phyloP scores from a whole-genome alignment of 1,140 invertebrate species.

The Macrobrachium nipponense region DNA sequence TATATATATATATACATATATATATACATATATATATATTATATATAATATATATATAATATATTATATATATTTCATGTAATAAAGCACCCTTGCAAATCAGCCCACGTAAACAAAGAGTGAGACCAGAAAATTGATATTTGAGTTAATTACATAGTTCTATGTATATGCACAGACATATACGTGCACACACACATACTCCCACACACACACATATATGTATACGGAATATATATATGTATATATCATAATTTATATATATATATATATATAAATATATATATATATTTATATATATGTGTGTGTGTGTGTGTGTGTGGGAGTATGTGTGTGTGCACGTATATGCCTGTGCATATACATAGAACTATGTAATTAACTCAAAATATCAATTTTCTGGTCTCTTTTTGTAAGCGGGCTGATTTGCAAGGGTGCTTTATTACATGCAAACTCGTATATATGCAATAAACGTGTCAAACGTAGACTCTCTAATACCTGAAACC shows the following conservation, averaged over 20 bases:
- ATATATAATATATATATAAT: too few relatives aligned
- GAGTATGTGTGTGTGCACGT: neutral
- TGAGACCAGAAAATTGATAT: too few relatives aligned
- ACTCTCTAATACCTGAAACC: neutral
- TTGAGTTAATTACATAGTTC: neutral
- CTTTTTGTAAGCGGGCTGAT: neutral
- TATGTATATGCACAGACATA: neutral
- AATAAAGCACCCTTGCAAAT: too few relatives aligned
- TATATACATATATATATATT: too few relatives aligned
- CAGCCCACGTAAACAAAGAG: too few relatives aligned
- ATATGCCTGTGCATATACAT: neutral
- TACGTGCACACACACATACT: too few relatives aligned
- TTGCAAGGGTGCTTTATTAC: neutral
- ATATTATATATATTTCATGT: too few relatives aligned
- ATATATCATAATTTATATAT: neutral
- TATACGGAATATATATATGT: too few relatives aligned
- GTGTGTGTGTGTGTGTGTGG: constrained; percentile 3
- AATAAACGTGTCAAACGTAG: neutral
- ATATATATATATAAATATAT: constrained; percentile 21
- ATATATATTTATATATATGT: constrained; percentile 27
- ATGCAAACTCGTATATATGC: neutral
- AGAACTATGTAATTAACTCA: neutral
- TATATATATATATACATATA: too few relatives aligned
- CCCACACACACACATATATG: too few relatives aligned
- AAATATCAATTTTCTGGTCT: too few relatives aligned